These are phyloP conservation scores for Leucozona laternaria DNA, from an alignment of 2,888 invertebrate species.

Conservation along the genomic window DNA sequence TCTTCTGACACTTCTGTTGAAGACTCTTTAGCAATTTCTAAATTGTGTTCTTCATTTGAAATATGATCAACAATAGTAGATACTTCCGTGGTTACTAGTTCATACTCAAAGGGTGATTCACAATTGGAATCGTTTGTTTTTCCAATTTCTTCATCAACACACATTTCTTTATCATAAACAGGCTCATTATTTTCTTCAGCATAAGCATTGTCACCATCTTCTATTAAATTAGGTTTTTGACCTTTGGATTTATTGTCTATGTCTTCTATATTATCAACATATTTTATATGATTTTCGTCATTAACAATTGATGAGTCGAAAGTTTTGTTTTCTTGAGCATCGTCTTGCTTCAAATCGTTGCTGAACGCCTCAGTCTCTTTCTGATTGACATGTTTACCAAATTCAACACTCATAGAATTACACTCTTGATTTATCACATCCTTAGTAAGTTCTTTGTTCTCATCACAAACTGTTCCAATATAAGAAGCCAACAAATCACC, in stretches of 20 bases:
- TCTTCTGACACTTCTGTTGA: slow-evolving; percentile 29
- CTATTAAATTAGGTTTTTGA: neutral
- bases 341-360: neutral
- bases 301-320: neutral
- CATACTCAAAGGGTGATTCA: slow-evolving; percentile 44
- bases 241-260: neutral
- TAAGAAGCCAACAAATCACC: neutral
- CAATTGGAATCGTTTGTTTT: slow-evolving; percentile 23
- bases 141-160: slow-evolving; percentile 22
- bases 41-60: slow-evolving; percentile 2
- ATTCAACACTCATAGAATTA: neutral
- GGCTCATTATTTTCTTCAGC: slow-evolving; percentile 31
- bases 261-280: neutral
- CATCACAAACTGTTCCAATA: neutral
- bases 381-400: neutral
- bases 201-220: neutral
- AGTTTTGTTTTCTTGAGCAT: neutral
- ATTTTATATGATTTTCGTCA: neutral
- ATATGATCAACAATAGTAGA: slow-evolving; percentile 47
- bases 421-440: neutral
- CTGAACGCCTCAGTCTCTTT: no score
- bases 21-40: slow-evolving; percentile 14
- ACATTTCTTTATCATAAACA: slow-evolving; percentile 43
- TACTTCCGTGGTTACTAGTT: slow-evolving; percentile 55
- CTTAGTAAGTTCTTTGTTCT: neutral